Base-by-base conservation (phyloP, 2,888 invertebrate genomes). In the Melanophora roralis region DNA sequence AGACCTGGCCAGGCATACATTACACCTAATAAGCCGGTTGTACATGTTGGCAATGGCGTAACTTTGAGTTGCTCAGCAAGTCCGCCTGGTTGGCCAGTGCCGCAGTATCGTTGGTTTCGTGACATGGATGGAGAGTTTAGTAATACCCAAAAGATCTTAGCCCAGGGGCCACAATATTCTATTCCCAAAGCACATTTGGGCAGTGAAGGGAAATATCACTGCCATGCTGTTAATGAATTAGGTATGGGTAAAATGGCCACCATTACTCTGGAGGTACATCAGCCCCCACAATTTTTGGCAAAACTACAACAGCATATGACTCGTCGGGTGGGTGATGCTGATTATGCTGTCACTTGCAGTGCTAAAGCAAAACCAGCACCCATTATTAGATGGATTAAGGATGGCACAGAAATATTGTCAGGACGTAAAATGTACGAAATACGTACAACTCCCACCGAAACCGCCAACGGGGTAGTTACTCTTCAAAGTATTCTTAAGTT, bases 81-180 rank as follows among this genome's bases (percentile, higher is more conserved):
- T 81, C 97, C 97, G 0, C 95, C 96, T 0, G 97, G 97, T 11
- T 97, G 96, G 94, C 97, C 97, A 0, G 94, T 94, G 32, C 96
- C 97, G 0, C 94, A 95, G 86, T 97, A 95, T 89, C 93, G 95
- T 76, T 97, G 97, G 97, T 96, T 96, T 91, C 93, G 94, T 68
- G 95, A 96, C 85, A 93, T 93, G 73, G 92, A 91, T 2, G 92
- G 92, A 7, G 92, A 93, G 2, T 81, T 86, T 49, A 85, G 86
- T 11, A 90, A 91, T 9, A 91, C 92, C 1, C 93, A 94, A 83
- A 92, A 92, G 40, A 94, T 95, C 2, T 90, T 95, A 1, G 94
- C 95, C 1, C 94, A 95, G 6, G 96, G 96, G 0, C 93, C 94
- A 11, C 95, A 95, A 84, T 96, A 95, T 88, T 95, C 95, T 55